These are phyloP conservation scores for Deroptyus accipitrinus DNA, from an alignment of 2,113 vertebrate species.

Conservation along the genomic window DNA sequence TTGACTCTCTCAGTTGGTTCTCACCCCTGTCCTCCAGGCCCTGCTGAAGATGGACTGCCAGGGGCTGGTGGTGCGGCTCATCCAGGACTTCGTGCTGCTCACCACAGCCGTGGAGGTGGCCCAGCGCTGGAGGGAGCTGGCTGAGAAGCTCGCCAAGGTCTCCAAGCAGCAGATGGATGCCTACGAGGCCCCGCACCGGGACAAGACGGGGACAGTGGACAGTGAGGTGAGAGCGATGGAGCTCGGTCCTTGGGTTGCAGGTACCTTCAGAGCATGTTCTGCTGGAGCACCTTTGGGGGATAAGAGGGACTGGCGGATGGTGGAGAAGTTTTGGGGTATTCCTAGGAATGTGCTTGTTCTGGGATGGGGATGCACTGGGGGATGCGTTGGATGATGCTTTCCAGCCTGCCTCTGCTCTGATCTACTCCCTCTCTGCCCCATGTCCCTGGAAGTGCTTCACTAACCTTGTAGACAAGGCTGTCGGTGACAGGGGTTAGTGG, in stretches of 20 bases:
- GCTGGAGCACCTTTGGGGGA: not conserved
- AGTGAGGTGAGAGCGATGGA: conserved; percentile 79
- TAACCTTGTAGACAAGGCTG: not conserved
- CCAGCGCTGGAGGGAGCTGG: conserved; percentile 93
- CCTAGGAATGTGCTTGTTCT: not conserved
- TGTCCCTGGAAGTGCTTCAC: not conserved
- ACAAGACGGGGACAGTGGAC: conserved; percentile 87
- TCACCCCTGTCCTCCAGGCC: conserved; percentile 72
- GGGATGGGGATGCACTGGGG: not conserved
- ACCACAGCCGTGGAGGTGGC: conserved; percentile 95
- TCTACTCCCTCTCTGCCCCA: not conserved
- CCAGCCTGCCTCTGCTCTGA: not conserved
- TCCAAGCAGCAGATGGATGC: conserved; percentile 95
- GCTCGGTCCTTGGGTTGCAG: rapidly evolving
- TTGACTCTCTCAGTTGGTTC: not conserved
- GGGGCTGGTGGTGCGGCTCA: conserved; percentile 89
- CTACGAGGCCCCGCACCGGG: conserved; percentile 92
- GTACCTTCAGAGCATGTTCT: not conserved
- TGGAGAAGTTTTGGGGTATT: not conserved
- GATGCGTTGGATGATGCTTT: not conserved
- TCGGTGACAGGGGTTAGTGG: not conserved
- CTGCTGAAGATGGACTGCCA: conserved; percentile 97
- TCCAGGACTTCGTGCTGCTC: conserved; percentile 96
- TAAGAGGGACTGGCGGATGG: not conserved
- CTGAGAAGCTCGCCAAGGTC: conserved; percentile 89